A percentile compares a stretch with the other conserved stretches of the same genome.
phyloP scores from a whole-genome alignment of 2,797 vertebrate species.

The Allenopithecus nigroviridis region DNA sequence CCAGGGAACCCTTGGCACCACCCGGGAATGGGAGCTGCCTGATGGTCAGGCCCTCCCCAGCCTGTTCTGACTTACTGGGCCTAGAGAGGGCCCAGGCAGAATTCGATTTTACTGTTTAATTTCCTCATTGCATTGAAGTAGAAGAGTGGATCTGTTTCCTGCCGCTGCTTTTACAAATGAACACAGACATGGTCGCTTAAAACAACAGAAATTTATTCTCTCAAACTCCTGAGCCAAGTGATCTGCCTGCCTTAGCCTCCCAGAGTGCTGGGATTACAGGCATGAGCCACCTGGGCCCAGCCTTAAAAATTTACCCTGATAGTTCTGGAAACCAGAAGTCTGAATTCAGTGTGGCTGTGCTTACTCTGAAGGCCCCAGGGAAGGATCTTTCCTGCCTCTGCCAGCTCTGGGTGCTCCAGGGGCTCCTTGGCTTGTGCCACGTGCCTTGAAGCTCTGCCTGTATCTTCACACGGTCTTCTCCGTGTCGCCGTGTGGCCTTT shows the following conservation, averaged over 20 bases:
- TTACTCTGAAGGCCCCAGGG: neutral
- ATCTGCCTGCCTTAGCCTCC: too few species aligned
- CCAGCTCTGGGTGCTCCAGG: neutral
- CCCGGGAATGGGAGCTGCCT: accelerated
- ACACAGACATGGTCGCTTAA: neutral
- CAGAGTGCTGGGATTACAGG: too few species aligned
- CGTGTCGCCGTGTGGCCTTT: neutral
- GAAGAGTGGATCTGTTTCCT: neutral
- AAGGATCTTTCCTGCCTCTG: neutral
- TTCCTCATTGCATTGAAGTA: neutral
- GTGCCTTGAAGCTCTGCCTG: neutral
- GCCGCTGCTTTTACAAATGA: neutral
- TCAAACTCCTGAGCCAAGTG: neutral
- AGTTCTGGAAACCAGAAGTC: neutral
- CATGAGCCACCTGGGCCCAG: too few species aligned
- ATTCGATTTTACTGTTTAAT: neutral
- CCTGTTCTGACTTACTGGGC: too few species aligned
- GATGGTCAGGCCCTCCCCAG: too few species aligned
- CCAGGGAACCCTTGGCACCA: accelerated
- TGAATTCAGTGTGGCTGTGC: neutral
- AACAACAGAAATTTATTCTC: neutral
- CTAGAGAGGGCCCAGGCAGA: neutral
- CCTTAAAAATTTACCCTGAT: too few species aligned
- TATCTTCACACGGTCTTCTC: accelerated
- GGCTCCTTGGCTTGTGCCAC: accelerated